Conservation (phyloP, 2,888 invertebrate genomes). For the Andrena camellia region DNA sequence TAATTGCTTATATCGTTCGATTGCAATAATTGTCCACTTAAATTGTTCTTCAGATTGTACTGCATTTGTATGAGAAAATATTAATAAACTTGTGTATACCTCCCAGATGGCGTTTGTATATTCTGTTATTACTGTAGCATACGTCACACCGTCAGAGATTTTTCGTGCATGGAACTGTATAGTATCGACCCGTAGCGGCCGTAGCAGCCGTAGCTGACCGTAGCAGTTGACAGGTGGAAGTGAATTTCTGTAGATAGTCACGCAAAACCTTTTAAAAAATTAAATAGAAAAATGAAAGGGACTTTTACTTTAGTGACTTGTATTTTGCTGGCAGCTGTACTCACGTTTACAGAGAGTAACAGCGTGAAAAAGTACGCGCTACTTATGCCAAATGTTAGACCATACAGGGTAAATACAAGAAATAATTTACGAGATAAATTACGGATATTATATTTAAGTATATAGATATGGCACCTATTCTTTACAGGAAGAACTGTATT, state of each 20-base stretch:
- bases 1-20: neutral
- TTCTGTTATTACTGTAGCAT: slow-evolving; percentile 40
- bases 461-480: slow-evolving; percentile 35
- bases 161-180: neutral
- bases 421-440: neutral
- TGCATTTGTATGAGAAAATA: slow-evolving; percentile 6
- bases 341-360: slow-evolving; percentile 71
- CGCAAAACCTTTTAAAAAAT: slow-evolving; percentile 12
- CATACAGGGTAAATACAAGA: slow-evolving; percentile 88
- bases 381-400: slow-evolving; percentile 93
- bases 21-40: neutral
- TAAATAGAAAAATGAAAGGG: slow-evolving; percentile 51
- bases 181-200: slow-evolving; percentile 64
- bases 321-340: slow-evolving; percentile 51
- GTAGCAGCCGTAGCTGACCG: neutral
- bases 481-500: slow-evolving; percentile 95
- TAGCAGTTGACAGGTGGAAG: slow-evolving; percentile 58
- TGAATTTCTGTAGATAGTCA: slow-evolving; percentile 28
- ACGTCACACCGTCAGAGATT: neutral
- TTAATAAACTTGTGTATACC: slow-evolving; percentile 13
- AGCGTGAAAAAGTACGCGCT: slow-evolving; percentile 88
- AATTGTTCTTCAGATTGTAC: neutral
- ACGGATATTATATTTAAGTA: neutral
- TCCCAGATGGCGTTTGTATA: slow-evolving; percentile 44
- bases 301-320: slow-evolving; percentile 29